Evolutionary conservation across 2,888 invertebrate species (phyloP).

Genomic region (Seladonia tumulorum): DNA sequence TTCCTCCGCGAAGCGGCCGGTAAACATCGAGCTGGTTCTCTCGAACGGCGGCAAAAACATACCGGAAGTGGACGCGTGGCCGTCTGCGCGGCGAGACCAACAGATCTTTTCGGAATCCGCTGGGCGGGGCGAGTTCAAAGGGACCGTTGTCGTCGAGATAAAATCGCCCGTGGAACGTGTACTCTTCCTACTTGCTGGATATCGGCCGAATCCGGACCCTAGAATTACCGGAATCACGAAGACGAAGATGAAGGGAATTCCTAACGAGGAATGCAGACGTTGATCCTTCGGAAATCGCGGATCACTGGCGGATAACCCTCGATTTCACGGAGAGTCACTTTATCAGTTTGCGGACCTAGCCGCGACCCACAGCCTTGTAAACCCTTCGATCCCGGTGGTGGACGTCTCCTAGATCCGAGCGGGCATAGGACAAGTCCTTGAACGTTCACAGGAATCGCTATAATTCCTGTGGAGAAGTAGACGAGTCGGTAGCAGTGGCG

Average conservation of each 20-base stretch:
- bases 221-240: neutral
- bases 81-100: neutral
- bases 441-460: neutral
- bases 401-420: neutral
- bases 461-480: neutral
- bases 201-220: neutral
- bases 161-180: neutral
- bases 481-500: neutral
- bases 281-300: neutral
- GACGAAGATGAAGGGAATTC: neutral
- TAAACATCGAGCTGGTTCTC: conserved; percentile 35
- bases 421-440: neutral
- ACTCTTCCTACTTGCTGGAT: neutral
- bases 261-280: neutral
- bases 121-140: conserved; percentile 3
- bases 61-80: conserved; percentile 15
- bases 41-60: neutral
- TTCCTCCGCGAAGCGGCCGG: conserved; percentile 45
- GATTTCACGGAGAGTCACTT: neutral
- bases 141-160: neutral
- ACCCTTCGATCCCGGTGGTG: neutral
- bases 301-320: neutral
- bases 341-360: neutral
- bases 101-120: conserved; percentile 36
- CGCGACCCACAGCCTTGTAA: neutral